phyloP scores from a whole-genome alignment of 2,888 invertebrate genomes.

The Capitulum mitella region DNA sequence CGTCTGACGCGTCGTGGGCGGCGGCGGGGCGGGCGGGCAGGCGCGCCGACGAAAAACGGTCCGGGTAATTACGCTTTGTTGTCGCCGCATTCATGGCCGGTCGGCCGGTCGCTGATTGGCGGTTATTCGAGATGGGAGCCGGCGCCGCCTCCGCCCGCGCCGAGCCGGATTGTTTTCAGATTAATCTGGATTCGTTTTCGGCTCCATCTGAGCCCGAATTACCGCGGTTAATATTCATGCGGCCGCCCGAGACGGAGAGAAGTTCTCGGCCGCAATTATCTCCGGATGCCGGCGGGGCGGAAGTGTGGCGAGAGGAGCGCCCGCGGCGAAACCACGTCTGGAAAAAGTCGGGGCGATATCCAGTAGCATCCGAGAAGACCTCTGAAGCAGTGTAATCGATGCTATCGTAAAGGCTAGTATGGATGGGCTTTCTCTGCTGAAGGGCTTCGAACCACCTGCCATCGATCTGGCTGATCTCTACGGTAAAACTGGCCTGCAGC shows the following conservation, averaged over 20 bases:
- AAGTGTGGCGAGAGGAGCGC: too few relatives aligned
- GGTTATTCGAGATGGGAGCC: background rate
- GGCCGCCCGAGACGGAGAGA: background rate
- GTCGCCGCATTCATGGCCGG: background rate
- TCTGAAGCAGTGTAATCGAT: too few relatives aligned
- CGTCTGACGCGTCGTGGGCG: background rate
- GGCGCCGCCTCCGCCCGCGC: background rate
- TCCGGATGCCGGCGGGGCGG: background rate
- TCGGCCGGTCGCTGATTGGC: background rate
- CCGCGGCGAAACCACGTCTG: too few relatives aligned
- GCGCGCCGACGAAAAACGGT: background rate
- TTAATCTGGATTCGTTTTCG: background rate
- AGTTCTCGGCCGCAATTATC: background rate
- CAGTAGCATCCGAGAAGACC: too few relatives aligned
- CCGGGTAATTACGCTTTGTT: background rate
- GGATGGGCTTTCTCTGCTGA: too few relatives aligned
- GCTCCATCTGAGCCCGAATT: background rate
- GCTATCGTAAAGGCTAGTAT: too few relatives aligned
- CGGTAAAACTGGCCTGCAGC: too few relatives aligned
- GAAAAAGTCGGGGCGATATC: too few relatives aligned
- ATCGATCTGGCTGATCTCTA: too few relatives aligned
- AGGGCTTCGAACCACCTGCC: too few relatives aligned
- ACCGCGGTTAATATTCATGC: slow-evolving; percentile 9
- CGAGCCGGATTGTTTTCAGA: background rate
- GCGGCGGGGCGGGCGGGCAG: background rate